Evolutionary conservation across 2,888 invertebrate genomes (phyloP).

Genomic region (Troides helena): DNA sequence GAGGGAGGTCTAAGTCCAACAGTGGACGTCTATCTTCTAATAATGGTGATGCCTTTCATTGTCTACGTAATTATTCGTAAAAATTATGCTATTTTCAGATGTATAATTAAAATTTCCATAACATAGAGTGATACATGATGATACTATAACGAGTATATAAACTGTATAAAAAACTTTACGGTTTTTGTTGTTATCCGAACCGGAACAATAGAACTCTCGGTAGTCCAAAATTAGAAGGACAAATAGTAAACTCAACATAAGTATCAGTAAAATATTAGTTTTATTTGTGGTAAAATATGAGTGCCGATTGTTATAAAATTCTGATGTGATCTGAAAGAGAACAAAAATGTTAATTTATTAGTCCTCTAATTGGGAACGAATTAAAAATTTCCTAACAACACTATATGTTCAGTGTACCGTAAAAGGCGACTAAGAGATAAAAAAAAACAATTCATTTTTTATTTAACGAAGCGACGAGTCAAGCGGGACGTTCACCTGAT

Average conservation of each 20-base stretch:
- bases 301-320: neutral
- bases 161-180: neutral
- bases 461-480: too few species aligned
- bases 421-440: neutral
- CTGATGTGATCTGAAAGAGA: constrained; percentile 3
- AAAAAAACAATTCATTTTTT: too few species aligned
- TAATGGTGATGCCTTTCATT: too few species aligned
- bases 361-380: too few species aligned
- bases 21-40: too few species aligned
- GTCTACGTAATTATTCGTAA: neutral
- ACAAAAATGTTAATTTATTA: neutral
- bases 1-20: too few species aligned
- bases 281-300: constrained; percentile 6
- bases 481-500: too few species aligned
- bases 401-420: neutral
- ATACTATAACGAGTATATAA: neutral
- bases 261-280: neutral
- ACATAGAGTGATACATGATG: neutral
- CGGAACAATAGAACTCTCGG: constrained; percentile 3
- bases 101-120: neutral
- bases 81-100: neutral
- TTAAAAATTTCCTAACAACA: neutral
- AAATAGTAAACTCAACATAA: neutral
- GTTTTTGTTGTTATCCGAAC: constrained; percentile 2
- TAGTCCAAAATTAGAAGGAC: constrained; percentile 5